phyloP scores from a whole-genome alignment of 2,888 invertebrate genomes.

The Phyto melanocephala region DNA sequence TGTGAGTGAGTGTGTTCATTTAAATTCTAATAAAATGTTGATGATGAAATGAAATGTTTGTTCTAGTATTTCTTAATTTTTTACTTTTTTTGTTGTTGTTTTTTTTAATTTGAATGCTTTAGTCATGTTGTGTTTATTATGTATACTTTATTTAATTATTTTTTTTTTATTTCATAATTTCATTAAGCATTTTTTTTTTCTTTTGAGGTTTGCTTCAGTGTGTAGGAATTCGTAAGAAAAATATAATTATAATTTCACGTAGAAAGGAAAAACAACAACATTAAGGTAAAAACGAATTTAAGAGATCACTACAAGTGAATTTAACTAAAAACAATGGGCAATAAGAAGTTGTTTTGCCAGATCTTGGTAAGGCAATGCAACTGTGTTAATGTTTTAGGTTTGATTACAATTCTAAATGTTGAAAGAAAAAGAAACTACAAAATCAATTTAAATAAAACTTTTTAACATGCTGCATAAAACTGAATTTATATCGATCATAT shows the following conservation, averaged over 20 bases:
- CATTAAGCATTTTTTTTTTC: conserved; percentile 1
- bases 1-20: not conserved
- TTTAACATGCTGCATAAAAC: too few relatives aligned
- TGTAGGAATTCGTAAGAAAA: conserved; percentile 43
- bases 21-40: conserved; percentile 26
- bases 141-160: conserved; percentile 50
- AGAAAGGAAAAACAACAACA: not conserved
- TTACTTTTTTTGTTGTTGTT: not conserved
- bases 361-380: too few relatives aligned
- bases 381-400: too few relatives aligned
- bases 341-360: too few relatives aligned
- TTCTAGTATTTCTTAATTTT: not conserved
- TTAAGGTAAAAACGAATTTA: not conserved
- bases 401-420: too few relatives aligned
- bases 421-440: too few relatives aligned
- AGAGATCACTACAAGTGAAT: not conserved
- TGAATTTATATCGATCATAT: too few relatives aligned
- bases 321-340: not conserved
- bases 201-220: conserved; percentile 58
- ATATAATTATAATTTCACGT: not conserved
- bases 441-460: too few relatives aligned
- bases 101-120: conserved; percentile 10
- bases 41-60: conserved; percentile 36
- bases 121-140: conserved; percentile 44
- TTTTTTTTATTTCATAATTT: conserved; percentile 60